These are phyloP conservation scores for Automeris io DNA, from an alignment of 2,888 invertebrate genomes.

Conservation along the genomic window DNA sequence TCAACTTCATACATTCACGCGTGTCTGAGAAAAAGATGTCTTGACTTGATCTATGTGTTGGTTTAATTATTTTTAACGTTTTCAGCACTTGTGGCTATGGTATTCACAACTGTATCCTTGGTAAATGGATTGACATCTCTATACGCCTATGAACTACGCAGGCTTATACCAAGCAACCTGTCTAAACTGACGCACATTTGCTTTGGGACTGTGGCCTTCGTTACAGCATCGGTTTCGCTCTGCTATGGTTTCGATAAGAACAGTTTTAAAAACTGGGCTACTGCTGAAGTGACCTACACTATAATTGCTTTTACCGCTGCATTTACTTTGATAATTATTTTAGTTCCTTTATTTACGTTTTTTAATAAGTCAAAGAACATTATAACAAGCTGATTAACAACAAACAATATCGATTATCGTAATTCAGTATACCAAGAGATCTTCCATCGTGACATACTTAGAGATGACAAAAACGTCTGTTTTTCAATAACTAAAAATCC, in stretches of 20 bases:
- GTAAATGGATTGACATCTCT: conserved; percentile 35
- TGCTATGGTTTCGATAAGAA: conserved; percentile 44
- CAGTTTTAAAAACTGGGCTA: conserved; percentile 37
- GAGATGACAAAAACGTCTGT: no score
- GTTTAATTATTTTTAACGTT: conserved; percentile 14
- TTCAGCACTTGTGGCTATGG: conserved; percentile 37
- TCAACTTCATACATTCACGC: no score
- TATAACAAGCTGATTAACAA: conserved; percentile 18
- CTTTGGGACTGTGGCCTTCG: conserved; percentile 39
- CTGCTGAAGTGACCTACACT: conserved; percentile 22
- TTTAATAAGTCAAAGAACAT: conserved; percentile 24
- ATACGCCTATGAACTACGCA: conserved; percentile 32
- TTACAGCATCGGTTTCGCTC: conserved; percentile 32
- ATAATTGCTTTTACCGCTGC: conserved; percentile 32
- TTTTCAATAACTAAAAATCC: no score
- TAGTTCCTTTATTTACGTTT: conserved; percentile 39
- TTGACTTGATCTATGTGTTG: no score
- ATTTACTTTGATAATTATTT: conserved; percentile 35
- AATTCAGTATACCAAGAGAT: no score
- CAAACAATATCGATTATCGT: no score
- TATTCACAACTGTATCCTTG: conserved; percentile 35
- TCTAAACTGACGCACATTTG: conserved; percentile 39
- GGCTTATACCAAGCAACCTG: conserved; percentile 24
- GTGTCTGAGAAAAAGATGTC: background rate
- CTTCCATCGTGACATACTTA: no score